Conservation (phyloP, 2,888 invertebrate species). For the Psylliodes chrysocephalus region DNA sequence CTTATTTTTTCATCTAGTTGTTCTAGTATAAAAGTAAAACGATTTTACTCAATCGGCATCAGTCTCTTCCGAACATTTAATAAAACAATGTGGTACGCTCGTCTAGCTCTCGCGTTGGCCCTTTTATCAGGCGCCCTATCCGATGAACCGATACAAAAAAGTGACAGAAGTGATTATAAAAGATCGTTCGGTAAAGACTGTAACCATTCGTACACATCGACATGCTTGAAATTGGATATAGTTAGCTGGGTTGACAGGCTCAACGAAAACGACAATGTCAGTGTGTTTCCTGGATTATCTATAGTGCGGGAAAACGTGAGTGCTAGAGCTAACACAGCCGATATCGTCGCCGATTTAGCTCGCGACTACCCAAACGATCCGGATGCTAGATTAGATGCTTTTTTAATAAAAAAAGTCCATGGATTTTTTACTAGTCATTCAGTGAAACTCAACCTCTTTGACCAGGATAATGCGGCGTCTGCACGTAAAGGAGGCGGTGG, state of each 20-base stretch:
- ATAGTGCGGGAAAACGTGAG: slow-evolving; percentile 71
- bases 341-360: slow-evolving; percentile 77
- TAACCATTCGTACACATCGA: slow-evolving; percentile 70
- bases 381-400: slow-evolving; percentile 78
- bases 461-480: slow-evolving; percentile 37
- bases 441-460: slow-evolving; percentile 70
- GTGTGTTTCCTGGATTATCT: slow-evolving; percentile 76
- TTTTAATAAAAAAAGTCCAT: slow-evolving; percentile 74
- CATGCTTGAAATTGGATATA: slow-evolving; percentile 80
- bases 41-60: slow-evolving; percentile 44
- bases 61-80: slow-evolving; percentile 35
- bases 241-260: slow-evolving; percentile 78
- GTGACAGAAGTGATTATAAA: slow-evolving; percentile 41
- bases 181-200: slow-evolving; percentile 64
- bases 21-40: slow-evolving; percentile 50
- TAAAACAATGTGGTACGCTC: slow-evolving; percentile 35
- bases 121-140: slow-evolving; percentile 69
- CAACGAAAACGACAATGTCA: slow-evolving; percentile 73
- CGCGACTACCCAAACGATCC: slow-evolving; percentile 78
- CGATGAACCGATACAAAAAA: slow-evolving; percentile 64
- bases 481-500: slow-evolving; percentile 51
- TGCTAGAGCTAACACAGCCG: slow-evolving; percentile 67
- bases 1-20: slow-evolving; percentile 37
- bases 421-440: slow-evolving; percentile 77
- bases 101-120: slow-evolving; percentile 23